These are phyloP conservation scores for Mohoua ochrocephala DNA, from an alignment of 2,113 vertebrate genomes.

Conservation along the genomic window DNA sequence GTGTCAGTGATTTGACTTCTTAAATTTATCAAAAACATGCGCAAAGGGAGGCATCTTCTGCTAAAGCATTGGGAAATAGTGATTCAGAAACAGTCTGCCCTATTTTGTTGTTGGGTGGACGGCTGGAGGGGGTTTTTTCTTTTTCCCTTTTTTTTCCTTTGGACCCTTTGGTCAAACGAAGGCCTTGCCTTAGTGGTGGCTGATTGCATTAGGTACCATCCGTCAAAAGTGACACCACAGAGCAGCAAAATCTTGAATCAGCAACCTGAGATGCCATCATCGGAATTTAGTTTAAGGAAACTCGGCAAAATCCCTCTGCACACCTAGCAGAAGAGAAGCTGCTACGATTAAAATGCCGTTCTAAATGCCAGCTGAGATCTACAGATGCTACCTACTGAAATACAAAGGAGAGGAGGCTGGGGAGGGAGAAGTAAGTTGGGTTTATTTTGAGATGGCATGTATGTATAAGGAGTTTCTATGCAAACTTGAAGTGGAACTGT, in stretches of 20 bases:
- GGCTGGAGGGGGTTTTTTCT: not conserved
- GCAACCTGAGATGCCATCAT: conserved; percentile 78
- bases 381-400: conserved; percentile 5
- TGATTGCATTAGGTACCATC: conserved; percentile 85
- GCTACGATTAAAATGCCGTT: conserved; percentile 61
- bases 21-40: conserved; percentile 90
- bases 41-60: conserved; percentile 73
- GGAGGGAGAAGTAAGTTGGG: not conserved
- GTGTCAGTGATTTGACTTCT: conserved; percentile 89
- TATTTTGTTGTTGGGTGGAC: not conserved
- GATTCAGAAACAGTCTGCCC: conserved; percentile 39
- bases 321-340: conserved; percentile 56
- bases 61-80: conserved; percentile 54
- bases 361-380: conserved; percentile 41
- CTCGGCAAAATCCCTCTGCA: conserved; percentile 67
- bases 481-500: not conserved
- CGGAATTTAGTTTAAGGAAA: conserved; percentile 77
- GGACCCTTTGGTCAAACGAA: conserved; percentile 46
- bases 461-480: not conserved
- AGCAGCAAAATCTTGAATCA: conserved; percentile 76
- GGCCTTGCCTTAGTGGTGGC: conserved; percentile 68
- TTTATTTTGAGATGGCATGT: not conserved
- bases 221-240: conserved; percentile 82
- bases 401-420: not conserved
- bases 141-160: not conserved